Percentiles rank a stretch among this genome's conserved stretches.
Conservation (phyloP, 23 tunicate genomes). For the Halocynthia roretzi region DNA sequence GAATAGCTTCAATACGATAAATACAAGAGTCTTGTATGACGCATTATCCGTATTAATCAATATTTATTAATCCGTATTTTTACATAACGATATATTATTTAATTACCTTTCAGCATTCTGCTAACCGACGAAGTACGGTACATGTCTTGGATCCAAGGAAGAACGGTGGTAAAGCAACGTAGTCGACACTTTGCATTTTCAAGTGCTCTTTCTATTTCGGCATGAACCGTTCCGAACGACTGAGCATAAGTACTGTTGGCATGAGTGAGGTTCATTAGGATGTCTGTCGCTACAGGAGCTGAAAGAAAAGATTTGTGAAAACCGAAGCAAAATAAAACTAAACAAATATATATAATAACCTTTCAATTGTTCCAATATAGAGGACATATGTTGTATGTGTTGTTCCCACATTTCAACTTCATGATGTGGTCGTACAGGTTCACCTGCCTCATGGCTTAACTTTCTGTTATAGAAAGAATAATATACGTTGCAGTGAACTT, state of each 20-base stretch:
- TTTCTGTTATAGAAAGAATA: slow-evolving; percentile 27
- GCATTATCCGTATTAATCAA: no score
- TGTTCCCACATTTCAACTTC: slow-evolving; percentile 79
- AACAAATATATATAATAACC: slow-evolving; percentile 19
- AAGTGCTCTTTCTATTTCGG: slow-evolving; percentile 57
- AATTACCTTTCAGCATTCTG: slow-evolving; percentile 71
- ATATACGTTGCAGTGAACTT: no score
- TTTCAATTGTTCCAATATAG: slow-evolving; percentile 63
- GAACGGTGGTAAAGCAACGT: slow-evolving; percentile 65
- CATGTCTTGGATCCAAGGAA: slow-evolving; percentile 91
- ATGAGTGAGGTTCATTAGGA: slow-evolving; percentile 63
- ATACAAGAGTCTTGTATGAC: no score
- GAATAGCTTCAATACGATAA: no score
- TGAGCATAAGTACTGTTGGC: slow-evolving; percentile 86
- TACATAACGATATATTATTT: no score
- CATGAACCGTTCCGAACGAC: slow-evolving; percentile 69
- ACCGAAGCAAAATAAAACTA: neutral
- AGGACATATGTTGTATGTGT: slow-evolving; percentile 70
- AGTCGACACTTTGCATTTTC: slow-evolving; percentile 61
- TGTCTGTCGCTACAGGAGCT: slow-evolving; percentile 85
- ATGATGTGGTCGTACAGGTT: slow-evolving; percentile 78
- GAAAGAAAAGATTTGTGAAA: neutral
- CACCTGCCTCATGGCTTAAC: slow-evolving; percentile 48
- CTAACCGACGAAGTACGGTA: slow-evolving; percentile 62
- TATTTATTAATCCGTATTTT: no score